phyloP scores from a whole-genome alignment of 1,140 invertebrate species.

The Formica exsecta region DNA sequence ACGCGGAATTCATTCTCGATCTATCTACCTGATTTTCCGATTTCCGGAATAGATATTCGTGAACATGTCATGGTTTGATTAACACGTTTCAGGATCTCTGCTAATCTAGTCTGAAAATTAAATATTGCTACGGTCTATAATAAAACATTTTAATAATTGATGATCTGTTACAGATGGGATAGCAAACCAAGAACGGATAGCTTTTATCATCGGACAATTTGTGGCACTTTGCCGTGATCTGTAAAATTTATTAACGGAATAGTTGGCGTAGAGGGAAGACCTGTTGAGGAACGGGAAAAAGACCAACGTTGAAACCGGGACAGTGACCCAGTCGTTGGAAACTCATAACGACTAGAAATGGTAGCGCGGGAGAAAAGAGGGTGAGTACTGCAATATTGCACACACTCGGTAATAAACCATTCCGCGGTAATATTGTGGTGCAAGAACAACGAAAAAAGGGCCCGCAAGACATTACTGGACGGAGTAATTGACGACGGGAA shows the following conservation, averaged over 20 bases:
- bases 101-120: constrained; percentile 1
- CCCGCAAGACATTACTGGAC: neutral
- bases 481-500: neutral
- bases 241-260: neutral
- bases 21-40: neutral
- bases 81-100: neutral
- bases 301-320: constrained; percentile 18
- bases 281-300: constrained; percentile 19
- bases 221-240: neutral
- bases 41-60: neutral
- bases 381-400: constrained; percentile 31
- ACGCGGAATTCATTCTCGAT: neutral
- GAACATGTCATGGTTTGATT: constrained; percentile 1
- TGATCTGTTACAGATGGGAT: neutral
- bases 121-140: neutral
- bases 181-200: neutral
- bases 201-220: neutral
- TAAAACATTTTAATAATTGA: neutral
- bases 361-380: constrained; percentile 27
- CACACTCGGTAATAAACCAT: constrained; percentile 48
- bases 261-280: neutral
- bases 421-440: constrained; percentile 39
- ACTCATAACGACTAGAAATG: constrained; percentile 41
- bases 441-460: constrained; percentile 29
- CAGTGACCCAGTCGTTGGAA: constrained; percentile 5